Conservation (phyloP, 2,113 vertebrate genomes). For the Antigone vipio region DNA sequence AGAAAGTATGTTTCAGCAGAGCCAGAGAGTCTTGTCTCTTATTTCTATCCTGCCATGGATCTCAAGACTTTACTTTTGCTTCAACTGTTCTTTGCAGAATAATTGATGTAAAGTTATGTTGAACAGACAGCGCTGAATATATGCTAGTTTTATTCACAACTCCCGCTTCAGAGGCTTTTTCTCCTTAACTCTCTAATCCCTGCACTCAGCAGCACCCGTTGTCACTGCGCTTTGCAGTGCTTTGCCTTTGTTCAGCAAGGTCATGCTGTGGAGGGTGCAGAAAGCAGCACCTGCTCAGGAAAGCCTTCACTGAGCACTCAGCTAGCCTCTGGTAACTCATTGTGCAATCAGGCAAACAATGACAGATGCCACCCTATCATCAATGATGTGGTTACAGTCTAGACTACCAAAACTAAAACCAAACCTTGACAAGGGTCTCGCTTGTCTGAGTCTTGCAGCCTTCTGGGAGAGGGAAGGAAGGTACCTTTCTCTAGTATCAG, state of each 20-base stretch:
- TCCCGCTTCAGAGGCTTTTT: background rate
- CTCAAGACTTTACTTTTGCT: background rate
- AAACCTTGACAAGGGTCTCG: background rate
- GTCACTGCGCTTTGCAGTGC: background rate
- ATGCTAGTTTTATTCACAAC: background rate
- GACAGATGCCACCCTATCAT: background rate
- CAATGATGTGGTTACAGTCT: background rate
- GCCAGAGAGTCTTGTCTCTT: background rate
- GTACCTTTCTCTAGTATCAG: background rate
- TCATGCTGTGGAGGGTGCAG: background rate
- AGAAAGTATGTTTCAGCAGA: background rate
- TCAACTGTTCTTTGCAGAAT: background rate
- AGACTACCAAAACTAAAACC: background rate
- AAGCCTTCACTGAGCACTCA: background rate
- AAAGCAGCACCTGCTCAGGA: background rate
- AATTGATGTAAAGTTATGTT: background rate
- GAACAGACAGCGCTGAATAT: background rate
- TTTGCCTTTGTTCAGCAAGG: background rate
- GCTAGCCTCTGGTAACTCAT: background rate
- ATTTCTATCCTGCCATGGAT: background rate
- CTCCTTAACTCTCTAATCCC: background rate
- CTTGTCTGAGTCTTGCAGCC: background rate
- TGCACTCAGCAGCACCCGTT: background rate
- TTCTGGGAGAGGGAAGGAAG: background rate
- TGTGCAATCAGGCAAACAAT: background rate